Base-by-base conservation (phyloP, 2,113 vertebrate genomes). In the Ceuthmochares aereus region DNA sequence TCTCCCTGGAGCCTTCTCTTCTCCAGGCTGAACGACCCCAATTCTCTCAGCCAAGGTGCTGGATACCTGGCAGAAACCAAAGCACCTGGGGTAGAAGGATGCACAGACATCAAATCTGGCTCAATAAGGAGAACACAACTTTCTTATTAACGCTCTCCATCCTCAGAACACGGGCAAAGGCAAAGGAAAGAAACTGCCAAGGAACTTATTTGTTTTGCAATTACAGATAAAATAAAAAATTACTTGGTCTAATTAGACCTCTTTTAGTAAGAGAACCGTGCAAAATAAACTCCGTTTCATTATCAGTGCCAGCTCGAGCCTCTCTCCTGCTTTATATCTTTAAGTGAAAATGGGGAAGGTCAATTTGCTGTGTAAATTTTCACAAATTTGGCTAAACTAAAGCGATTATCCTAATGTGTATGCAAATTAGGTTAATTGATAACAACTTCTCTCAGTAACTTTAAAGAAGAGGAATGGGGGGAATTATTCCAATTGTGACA, bases 341-440 rank as follows among this genome's bases (percentile, higher is more conserved):
- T 93, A 98, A 98, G 97, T 26, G 93, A 96, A 97, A 97, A 96
- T 7, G 95, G 22, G 90, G 97, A 97, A 97, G 98, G 98, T 98
- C 98, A 97, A 97, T 97, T 97, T 96, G 91, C 96, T 98, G 95
- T 97, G 98, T 98, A 98, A 97, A 98, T 98, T 97, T 92, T 80
- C 75, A 7, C 96, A 97, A 94, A 98, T 98, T 97, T 97, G 97
- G 98, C 97, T 98, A 98, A 98, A 98, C 96, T 97, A 79, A 97
- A 98, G 87, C 85, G 94, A 98, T 98, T 98, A 98, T 97, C 94
- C 96, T 97, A 98, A 98, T 97, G 92, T 22, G 68, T 95, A 98
- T 97, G 97, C 96, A 98, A 98, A 98, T 98, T 94, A 97, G 91
- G 84, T 95, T 98, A 98, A 98, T 97, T 98, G 97, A 97, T 97